phyloP scores from a whole-genome alignment of 2,888 invertebrate genomes.

The Cinara cedri region DNA sequence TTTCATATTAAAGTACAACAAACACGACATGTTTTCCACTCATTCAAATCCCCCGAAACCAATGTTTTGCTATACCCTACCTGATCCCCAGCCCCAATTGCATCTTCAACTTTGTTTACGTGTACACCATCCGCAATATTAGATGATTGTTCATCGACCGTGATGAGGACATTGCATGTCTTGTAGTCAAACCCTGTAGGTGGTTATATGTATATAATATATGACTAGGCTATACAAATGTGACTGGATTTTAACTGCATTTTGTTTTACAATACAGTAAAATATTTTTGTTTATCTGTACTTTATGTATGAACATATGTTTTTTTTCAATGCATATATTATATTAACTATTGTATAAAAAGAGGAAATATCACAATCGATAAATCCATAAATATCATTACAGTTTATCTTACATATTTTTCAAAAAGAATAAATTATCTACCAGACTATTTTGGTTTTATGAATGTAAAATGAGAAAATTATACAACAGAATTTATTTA shows the following conservation, averaged over 20 bases:
- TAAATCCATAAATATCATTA: not conserved
- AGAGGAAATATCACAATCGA: not conserved
- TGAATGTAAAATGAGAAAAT: not conserved
- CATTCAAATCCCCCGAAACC: slow-evolving; percentile 21
- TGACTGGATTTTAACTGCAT: slow-evolving; percentile 1
- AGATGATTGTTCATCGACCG: slow-evolving; percentile 94
- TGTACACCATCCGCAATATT: slow-evolving; percentile 97
- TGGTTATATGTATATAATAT: slow-evolving; percentile 38
- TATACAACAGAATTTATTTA: too few relatives aligned
- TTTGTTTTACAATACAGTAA: not conserved
- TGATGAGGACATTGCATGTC: slow-evolving; percentile 98
- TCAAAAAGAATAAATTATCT: slow-evolving; percentile 4
- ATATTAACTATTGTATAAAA: not conserved
- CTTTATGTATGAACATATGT: not conserved
- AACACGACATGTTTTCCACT: slow-evolving; percentile 13
- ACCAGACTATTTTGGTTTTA: not conserved
- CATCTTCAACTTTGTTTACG: slow-evolving; percentile 80
- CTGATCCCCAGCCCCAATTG: slow-evolving; percentile 98
- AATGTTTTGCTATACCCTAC: slow-evolving; percentile 66
- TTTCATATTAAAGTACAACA: slow-evolving; percentile 11
- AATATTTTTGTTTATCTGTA: not conserved
- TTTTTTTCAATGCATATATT: too few relatives aligned
- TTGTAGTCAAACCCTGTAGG: slow-evolving; percentile 96
- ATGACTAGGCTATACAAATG: slow-evolving; percentile 3
- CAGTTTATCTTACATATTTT: not conserved